Evolutionary conservation across 2,888 invertebrate genomes (phyloP), one percentile per base, ranked within the genome.

Genomic region (Lochmaea capreae): DNA sequence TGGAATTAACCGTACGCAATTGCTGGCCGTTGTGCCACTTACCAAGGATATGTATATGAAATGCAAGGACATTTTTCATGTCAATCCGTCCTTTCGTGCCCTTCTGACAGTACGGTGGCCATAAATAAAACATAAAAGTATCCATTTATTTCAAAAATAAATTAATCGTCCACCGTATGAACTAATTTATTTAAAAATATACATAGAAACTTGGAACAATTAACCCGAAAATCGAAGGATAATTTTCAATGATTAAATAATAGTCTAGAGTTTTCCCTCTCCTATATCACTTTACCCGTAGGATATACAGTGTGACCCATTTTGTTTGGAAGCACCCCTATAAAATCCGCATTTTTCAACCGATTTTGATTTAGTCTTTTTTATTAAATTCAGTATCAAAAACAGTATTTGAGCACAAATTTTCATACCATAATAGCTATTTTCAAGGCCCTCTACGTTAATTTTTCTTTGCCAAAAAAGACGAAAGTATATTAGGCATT

Each of bases 1-100:
- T 71, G 77, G 77, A 80, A 80, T 80, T 77, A 78, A 77, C 75
- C 72, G 75, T 77, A 77, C 78, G 71, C 78, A 78, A 79, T 79
- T 73, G 76, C 12, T 46, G 43, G 16, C 46, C 71, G 58, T 71
- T 71, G 52, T 71, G 65, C 26, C 46, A 42, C 54, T 62, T 61
- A 43, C 43, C 57, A 57, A 63, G 63, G 57, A 70, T 62, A 70
- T 70, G 63, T 70, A 71, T 71, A 71, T 71, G 71, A 71, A 71
- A 65, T 71, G 63, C 57, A 58, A 71, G 70, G 42, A 65, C 71
- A 71, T 71, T 71, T 71, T 71, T 71, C 71, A 71, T 71, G 52
- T 63, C 54, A 61, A n/a, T 33, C 26, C 33, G 39, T n/a, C 33
- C 14, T 43, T 33, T 62, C n/a, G 54, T 65, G 43, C 58, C 71